These are phyloP conservation scores for Antechinus flavipes DNA, from an alignment of 2,113 vertebrate genomes.

Conservation along the genomic window DNA sequence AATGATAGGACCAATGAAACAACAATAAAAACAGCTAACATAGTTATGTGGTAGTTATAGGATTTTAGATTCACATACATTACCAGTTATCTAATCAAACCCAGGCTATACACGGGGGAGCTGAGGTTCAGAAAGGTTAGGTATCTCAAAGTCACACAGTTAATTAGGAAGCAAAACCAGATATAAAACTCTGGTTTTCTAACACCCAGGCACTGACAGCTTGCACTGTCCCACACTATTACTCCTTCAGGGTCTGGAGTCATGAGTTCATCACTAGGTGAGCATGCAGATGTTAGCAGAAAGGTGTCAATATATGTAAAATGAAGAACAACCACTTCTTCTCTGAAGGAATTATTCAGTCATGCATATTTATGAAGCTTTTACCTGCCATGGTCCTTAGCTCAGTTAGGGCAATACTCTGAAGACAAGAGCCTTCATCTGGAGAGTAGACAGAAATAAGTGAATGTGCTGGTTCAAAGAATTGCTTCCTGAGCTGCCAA, in stretches of 20 bases:
- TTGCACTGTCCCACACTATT: background rate
- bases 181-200: background rate
- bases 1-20: background rate
- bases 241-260: background rate
- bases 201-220: background rate
- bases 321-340: background rate
- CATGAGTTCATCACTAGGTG: background rate
- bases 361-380: background rate
- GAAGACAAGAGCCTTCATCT: background rate
- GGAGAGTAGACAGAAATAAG: background rate
- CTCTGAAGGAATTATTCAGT: background rate
- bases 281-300: background rate
- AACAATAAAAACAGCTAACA: background rate
- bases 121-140: background rate
- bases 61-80: background rate
- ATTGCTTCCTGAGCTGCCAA: background rate
- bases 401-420: background rate
- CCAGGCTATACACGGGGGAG: background rate
- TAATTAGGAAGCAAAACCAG: background rate
- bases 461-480: background rate
- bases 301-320: background rate
- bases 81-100: background rate
- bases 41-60: background rate
- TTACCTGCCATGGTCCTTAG: background rate
- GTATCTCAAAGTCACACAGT: background rate